Evolutionary conservation across 2,888 invertebrate species (phyloP), one percentile per base, ranked within the genome.

Genomic region (Dasypolia templi): DNA sequence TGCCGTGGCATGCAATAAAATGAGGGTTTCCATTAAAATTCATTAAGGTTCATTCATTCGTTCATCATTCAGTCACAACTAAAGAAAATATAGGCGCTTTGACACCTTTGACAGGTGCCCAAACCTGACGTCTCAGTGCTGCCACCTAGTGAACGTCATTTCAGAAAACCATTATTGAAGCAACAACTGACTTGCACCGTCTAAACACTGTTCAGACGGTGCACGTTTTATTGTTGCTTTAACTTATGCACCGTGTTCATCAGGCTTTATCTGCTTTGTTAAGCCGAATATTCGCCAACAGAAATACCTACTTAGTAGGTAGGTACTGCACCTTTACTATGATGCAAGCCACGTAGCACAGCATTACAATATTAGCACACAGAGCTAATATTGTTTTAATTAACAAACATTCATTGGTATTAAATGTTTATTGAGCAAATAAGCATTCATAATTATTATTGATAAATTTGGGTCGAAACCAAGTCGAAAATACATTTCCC

Each of bases 381-480:
- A 29, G n/a, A 32, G 19, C 32, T 58, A 29, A 63, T 63, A 49
- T 68, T 67, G 42, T 73, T 78, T 65, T 63, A 70, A 70, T 65
- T 39, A 53, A 78, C 49, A 73, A 59, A 73, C 29, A 69, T 63
- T 42, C 42, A n/a, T 39, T 67, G 56, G n/a, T 29, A 79, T 62
- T 49, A 59, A 67, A 46, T 64, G 49, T 56, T 66, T 42, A 53
- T 63, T 26, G n/a, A 29, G 62, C 35, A 75, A 79, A 81, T 70
- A 81, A 49, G 19, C 72, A 71, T 22, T 79, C n/a, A 7, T 79
- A 39, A 53, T 44, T 61, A 44, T 49, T 44, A 79, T 62, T 66
- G 26, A 29, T 55, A 32, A 69, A 61, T 67, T 68, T 49, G n/a
- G n/a, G 17, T 19, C 19, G 19, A 26, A 17, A 7, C 12, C 3